A percentile compares a stretch with the other conserved stretches of the same genome.
Conservation (phyloP, 64 coral and sea anemone species). For the Porites lutea region DNA sequence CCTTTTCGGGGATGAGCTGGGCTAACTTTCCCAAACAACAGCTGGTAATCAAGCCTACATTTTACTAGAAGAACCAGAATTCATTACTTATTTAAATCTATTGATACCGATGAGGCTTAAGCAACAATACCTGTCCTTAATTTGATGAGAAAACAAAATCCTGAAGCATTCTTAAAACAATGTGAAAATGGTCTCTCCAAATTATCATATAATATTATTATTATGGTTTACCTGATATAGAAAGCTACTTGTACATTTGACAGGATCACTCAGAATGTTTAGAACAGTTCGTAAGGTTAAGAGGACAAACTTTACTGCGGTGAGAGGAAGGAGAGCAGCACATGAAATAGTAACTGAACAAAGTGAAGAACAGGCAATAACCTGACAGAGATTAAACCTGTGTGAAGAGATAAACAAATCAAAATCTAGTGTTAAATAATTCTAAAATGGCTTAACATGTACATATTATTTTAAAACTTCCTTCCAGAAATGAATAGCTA, state of each 20-base stretch:
- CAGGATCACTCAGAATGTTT: conserved; percentile 56
- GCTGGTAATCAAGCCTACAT: no score
- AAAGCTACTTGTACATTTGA: conserved; percentile 59
- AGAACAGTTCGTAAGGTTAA: conserved; percentile 69
- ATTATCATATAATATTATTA: background rate
- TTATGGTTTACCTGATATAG: conserved; percentile 71
- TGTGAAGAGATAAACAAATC: conserved; percentile 27
- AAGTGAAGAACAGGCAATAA: conserved; percentile 77
- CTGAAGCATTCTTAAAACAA: background rate
- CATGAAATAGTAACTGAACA: conserved; percentile 81
- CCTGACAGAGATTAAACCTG: conserved; percentile 76
- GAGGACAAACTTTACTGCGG: conserved; percentile 73
- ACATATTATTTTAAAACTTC: no score
- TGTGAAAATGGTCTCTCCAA: background rate
- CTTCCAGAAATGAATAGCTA: no score
- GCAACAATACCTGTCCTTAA: no score
- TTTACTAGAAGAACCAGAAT: no score
- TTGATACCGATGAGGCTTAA: no score
- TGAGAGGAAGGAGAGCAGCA: conserved; percentile 52
- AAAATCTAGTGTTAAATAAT: background rate
- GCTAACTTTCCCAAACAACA: no score
- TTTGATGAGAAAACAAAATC: background rate
- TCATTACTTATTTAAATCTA: no score
- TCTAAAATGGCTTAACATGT: background rate
- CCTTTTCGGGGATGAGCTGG: no score